Base-by-base conservation (phyloP, 1,140 invertebrate species). In the Trissolcus basalis region DNA sequence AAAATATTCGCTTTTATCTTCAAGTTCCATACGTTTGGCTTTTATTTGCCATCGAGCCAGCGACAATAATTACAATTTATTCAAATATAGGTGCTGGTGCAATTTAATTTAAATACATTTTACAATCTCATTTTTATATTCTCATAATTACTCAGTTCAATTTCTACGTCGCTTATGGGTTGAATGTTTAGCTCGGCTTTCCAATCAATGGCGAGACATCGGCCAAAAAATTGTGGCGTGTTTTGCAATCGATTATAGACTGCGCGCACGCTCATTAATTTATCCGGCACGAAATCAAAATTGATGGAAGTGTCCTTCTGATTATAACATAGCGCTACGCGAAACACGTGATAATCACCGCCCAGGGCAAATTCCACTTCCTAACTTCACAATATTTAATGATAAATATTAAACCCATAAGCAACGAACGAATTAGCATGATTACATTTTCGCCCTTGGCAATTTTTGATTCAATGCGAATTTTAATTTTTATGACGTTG, bases 401-500 rank as follows among this genome's bases (percentile, higher is more conserved):
- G 6, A 58, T 14, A 35, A 59, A 69, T 48, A 47, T 75, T 69
- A 48, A 69, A 69, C 69, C 48, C 51, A 69, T 56, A 12, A 27
- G 43, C 15, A 65, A 49, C 53, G 56, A 55, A 75, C 55, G 5
- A 71, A 76, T 70, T 76, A 70, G 51, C 48, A 63, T 56, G 67
- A 77, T 61, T 64, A 56, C 43, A 27, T 70, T 67, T 55, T 53
- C 43, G 54, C 67, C 50, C 41, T 56, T n/a, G n/a, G 56, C 51
- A 32, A 35, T 64, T 74, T 74, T 50, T 58, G 45, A 43, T n/a
- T n/a, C n/a, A 72, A 72, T 65, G 55, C 58, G 47, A 78, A 71
- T 15, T 69, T 59, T 75, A 77, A 71, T 12, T 78, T 73, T 51
- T 56, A 47, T 67, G 49, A 61, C 63, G 70, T 49, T 84, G 84